phyloP scores from a whole-genome alignment of 2,888 invertebrate species.

The Idaea dimidiata region DNA sequence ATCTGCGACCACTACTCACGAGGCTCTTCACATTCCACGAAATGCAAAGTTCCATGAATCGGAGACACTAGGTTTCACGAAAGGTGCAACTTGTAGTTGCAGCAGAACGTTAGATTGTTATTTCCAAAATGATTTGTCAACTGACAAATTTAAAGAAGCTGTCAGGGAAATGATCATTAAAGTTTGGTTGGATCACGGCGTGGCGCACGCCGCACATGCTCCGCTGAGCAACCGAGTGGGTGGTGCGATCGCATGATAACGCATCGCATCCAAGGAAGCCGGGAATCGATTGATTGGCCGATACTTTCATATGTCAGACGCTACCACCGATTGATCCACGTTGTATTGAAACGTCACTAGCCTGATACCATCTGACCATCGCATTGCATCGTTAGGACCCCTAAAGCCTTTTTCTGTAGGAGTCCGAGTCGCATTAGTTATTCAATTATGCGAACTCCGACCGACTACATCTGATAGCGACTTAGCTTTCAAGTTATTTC shows the following conservation, averaged over 20 bases:
- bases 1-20: conserved; percentile 52
- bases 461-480: conserved; percentile 60
- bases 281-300: conserved; percentile 48
- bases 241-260: conserved; percentile 47
- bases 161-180: conserved; percentile 8
- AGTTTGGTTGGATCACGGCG: conserved; percentile 14
- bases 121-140: background rate
- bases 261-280: conserved; percentile 29
- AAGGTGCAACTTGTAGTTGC: conserved; percentile 18
- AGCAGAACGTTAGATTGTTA: conserved; percentile 7
- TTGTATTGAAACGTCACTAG: conserved; percentile 77
- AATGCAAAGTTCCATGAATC: conserved; percentile 34
- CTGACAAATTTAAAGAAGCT: background rate
- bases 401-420: conserved; percentile 51
- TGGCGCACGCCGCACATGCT: conserved; percentile 35
- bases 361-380: conserved; percentile 69
- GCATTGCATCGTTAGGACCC: conserved; percentile 73
- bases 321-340: conserved; percentile 57
- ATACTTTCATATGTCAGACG: conserved; percentile 48
- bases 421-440: conserved; percentile 60
- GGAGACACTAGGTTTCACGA: conserved; percentile 29
- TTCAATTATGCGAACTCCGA: conserved; percentile 70
- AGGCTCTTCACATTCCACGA: conserved; percentile 48
- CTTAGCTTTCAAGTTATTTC: conserved; percentile 51
- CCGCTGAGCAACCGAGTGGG: conserved; percentile 39